Evolutionary conservation across 53 echinoderm and acorn worm species (phyloP), one percentile per base, ranked within the genome.

Genomic region (Astropecten irregularis): DNA sequence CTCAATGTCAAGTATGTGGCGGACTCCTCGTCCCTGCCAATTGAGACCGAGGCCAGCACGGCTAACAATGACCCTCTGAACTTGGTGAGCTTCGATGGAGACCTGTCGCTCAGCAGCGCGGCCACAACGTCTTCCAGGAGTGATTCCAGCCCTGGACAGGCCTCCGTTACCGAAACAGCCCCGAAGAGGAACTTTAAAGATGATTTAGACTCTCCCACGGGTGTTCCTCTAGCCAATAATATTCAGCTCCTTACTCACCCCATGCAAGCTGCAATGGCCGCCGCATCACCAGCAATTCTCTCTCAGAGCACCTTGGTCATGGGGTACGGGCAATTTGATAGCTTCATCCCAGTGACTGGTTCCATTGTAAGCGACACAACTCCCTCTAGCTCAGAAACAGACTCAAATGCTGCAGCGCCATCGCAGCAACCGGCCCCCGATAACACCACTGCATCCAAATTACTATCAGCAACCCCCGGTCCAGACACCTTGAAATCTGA

Each of bases 191-290:
- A 79, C 79, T 79, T 56, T 62, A 60, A 62, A 23, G 79, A 82
- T 11, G 77, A 61, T 8, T 51, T 71, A 30, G 71, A 65, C 63
- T 93, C 93, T 7, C 93, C 93, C 11, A 87, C 93, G 1, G 93
- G 90, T 9, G 81, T 93, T 13, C 77, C 82, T 9, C 77, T 93
- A 9, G 91, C 88, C 14, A 91, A 88, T 26, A 91, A 82, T 47
- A 88, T 94, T 44, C 91, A 94, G 62, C 76, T 94, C 22, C 82
- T 94, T 35, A 73, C 94, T 0, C 88, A 85, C 40, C 87, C 88
- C 54, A 66, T 85, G 35, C 92, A 88, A 2, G 66, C 86, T 9
- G 85, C 73, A 0, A 76, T 85, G 55, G 86, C 74, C 65, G 73
- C 86, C 3, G 86, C 76, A n/a, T 73, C 79, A 29, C 79, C 79